Percentiles rank a stretch among this genome's conserved stretches.
Conservation (phyloP, 2,113 vertebrate species). For the Ceyx cyanopectus region DNA sequence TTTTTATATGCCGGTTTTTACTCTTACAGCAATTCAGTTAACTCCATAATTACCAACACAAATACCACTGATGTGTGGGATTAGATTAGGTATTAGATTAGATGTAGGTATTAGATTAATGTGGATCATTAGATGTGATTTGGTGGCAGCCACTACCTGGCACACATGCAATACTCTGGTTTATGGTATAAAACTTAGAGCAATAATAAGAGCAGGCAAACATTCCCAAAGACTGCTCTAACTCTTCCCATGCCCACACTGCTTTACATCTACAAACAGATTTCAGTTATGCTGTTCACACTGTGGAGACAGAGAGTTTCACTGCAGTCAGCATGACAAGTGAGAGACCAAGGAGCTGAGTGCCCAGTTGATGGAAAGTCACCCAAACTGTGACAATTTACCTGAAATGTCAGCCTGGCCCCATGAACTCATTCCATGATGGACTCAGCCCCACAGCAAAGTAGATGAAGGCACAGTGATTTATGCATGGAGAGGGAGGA, state of each 20-base stretch:
- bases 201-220: not conserved
- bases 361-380: not conserved
- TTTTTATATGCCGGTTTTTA: slow-evolving; percentile 33
- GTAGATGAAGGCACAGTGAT: rapidly evolving
- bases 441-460: not conserved
- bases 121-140: not conserved
- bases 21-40: slow-evolving; percentile 56
- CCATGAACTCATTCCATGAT: not conserved
- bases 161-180: not conserved
- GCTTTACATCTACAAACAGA: not conserved
- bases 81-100: too few relatives aligned
- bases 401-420: not conserved
- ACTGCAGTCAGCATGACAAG: not conserved
- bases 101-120: too few relatives aligned
- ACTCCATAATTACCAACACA: slow-evolving; percentile 52
- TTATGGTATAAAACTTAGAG: not conserved
- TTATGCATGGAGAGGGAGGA: rapidly evolving
- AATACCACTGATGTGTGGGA: slow-evolving; percentile 2
- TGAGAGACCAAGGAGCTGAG: not conserved
- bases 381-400: not conserved
- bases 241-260: not conserved
- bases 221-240: not conserved
- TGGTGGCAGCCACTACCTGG: not conserved
- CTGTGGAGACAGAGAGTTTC: not conserved
- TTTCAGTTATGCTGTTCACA: not conserved